Percentiles rank a stretch among this genome's conserved stretches.
phyloP scores from a whole-genome alignment of 64 coral and sea anemone species.

The Hydrozoanthus tunicans region DNA sequence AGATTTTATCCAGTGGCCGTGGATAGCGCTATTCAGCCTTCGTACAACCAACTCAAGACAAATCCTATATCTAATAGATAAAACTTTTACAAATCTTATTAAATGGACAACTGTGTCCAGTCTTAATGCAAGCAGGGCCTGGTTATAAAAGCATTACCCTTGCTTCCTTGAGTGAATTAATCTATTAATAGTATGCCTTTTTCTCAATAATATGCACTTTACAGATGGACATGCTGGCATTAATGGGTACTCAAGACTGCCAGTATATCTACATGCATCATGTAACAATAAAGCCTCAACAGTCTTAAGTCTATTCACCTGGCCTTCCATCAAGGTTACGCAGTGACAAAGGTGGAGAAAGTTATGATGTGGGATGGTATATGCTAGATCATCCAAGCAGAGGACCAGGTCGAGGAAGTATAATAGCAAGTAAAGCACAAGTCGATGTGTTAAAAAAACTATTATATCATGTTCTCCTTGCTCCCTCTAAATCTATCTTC shows the following conservation, averaged over 20 bases:
- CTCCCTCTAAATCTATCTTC: neutral
- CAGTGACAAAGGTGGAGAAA: conserved; percentile 14
- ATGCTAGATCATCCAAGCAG: conserved; percentile 12
- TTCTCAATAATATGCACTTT: neutral
- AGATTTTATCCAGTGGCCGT: too few species aligned
- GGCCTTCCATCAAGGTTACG: conserved; percentile 4
- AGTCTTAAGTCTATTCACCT: neutral
- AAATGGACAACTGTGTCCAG: too few species aligned
- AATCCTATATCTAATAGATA: too few species aligned
- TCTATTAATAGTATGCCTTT: too few species aligned
- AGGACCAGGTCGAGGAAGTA: neutral
- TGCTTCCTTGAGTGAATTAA: too few species aligned
- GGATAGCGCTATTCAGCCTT: too few species aligned
- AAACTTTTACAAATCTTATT: too few species aligned
- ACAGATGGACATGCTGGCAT: conserved; percentile 18
- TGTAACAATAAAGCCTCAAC: conserved; percentile 10
- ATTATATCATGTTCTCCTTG: neutral
- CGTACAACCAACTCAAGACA: too few species aligned
- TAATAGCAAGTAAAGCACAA: neutral
- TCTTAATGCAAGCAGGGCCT: too few species aligned
- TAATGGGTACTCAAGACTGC: neutral
- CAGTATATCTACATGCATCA: conserved; percentile 3
- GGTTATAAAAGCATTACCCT: too few species aligned
- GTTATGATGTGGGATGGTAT: conserved; percentile 11
- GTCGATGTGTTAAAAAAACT: too few species aligned